These are phyloP conservation scores for Euwallacea similis DNA, from an alignment of 1,140 invertebrate genomes.

Conservation along the genomic window DNA sequence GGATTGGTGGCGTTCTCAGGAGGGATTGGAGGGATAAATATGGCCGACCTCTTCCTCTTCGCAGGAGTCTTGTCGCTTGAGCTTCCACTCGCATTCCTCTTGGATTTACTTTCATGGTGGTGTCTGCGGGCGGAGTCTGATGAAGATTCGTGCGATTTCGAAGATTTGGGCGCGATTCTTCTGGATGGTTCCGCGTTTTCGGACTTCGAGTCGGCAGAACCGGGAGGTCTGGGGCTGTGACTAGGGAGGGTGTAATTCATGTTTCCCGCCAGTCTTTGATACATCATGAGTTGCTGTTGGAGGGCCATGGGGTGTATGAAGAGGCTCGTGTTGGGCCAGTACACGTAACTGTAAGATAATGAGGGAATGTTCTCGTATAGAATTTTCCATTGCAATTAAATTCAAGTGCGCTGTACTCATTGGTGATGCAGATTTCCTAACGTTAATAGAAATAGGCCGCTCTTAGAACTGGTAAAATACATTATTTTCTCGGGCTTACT, in stretches of 20 bases:
- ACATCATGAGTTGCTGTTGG: slow-evolving; percentile 72
- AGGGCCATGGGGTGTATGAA: slow-evolving; percentile 73
- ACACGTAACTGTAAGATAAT: slow-evolving; percentile 54
- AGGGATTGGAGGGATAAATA: slow-evolving; percentile 79
- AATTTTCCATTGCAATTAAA: too few species aligned
- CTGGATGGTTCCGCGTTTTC: slow-evolving; percentile 36
- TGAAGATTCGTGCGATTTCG: slow-evolving; percentile 43
- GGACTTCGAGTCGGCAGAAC: neutral
- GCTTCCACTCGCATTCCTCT: slow-evolving; percentile 55
- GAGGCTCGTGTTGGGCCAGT: slow-evolving; percentile 70
- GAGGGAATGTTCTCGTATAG: neutral
- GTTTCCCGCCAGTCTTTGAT: slow-evolving; percentile 67
- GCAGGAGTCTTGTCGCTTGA: slow-evolving; percentile 57
- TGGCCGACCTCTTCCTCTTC: slow-evolving; percentile 76
- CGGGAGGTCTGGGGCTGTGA: slow-evolving; percentile 42
- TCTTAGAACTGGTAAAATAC: too few species aligned
- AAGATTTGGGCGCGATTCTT: slow-evolving; percentile 47
- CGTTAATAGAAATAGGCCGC: too few species aligned
- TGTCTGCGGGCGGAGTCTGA: slow-evolving; percentile 37
- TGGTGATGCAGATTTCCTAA: too few species aligned
- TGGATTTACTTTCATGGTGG: slow-evolving; percentile 51
- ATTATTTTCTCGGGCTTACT: neutral
- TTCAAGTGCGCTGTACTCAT: too few species aligned
- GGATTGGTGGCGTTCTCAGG: slow-evolving; percentile 71
- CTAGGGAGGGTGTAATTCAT: slow-evolving; percentile 50